Conservation (phyloP, 2,113 vertebrate genomes). For the Sardina pilchardus region DNA sequence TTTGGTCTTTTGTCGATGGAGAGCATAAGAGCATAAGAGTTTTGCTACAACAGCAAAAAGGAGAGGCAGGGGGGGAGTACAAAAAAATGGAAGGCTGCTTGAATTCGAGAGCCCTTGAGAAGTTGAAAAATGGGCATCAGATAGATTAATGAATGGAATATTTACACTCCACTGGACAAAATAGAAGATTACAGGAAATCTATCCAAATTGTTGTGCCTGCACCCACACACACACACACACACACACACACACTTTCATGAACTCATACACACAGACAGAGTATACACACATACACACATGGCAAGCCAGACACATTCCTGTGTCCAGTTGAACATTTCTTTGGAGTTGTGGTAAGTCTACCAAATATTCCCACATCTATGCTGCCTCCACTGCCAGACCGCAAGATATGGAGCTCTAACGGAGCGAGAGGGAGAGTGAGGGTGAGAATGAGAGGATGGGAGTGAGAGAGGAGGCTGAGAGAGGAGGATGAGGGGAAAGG, state of each 20-base stretch:
- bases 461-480: background rate
- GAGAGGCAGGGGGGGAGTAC: background rate
- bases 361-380: constrained; percentile 36
- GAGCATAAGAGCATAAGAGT: constrained; percentile 28
- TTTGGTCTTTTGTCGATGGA: constrained; percentile 29
- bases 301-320: constrained; percentile 31
- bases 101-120: constrained; percentile 26
- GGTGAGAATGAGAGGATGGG: background rate
- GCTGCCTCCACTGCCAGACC: constrained; percentile 35
- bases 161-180: constrained; percentile 39
- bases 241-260: no score
- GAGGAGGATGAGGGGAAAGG: background rate
- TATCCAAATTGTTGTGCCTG: constrained; percentile 13
- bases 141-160: constrained; percentile 41
- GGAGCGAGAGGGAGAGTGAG: background rate
- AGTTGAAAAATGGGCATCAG: constrained; percentile 13
- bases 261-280: constrained; percentile 33
- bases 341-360: constrained; percentile 34
- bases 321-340: constrained; percentile 37
- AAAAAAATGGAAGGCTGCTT: constrained; percentile 22
- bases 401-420: constrained; percentile 29
- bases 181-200: constrained; percentile 18
- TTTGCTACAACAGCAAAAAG: constrained; percentile 20
- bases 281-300: background rate
- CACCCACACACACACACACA: constrained; percentile 15